Evolutionary conservation across 2,113 vertebrate genomes (phyloP).

Genomic region (Misgurnus anguillicaudatus): DNA sequence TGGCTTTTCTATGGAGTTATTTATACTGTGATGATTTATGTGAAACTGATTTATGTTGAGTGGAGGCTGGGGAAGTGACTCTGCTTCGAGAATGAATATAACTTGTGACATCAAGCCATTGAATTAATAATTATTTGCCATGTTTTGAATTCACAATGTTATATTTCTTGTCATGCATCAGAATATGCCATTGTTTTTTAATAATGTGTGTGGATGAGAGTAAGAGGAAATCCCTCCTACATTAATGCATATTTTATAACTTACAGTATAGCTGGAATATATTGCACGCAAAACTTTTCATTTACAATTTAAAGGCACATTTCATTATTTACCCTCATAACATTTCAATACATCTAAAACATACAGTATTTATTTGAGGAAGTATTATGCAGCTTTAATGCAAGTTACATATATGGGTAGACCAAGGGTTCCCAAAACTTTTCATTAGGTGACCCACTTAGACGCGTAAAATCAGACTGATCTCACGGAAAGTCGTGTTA

Average conservation of each 20-base stretch:
- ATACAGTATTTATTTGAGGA: too few relatives aligned
- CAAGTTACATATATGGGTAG: too few relatives aligned
- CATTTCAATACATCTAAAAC: too few relatives aligned
- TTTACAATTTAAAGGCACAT: not conserved
- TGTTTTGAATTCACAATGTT: slow-evolving; percentile 8
- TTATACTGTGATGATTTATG: slow-evolving; percentile 19
- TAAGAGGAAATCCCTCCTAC: not conserved
- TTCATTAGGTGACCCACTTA: too few relatives aligned
- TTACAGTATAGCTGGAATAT: not conserved
- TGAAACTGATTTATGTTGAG: slow-evolving; percentile 34
- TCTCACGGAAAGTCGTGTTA: too few relatives aligned
- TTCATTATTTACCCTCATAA: too few relatives aligned
- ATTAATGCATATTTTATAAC: not conserved
- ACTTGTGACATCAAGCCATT: slow-evolving; percentile 15
- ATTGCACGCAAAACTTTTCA: not conserved
- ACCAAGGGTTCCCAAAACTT: too few relatives aligned
- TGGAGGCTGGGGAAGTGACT: slow-evolving; percentile 10
- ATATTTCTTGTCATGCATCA: slow-evolving; percentile 13
- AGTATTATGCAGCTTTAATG: too few relatives aligned
- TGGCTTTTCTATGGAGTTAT: slow-evolving; percentile 27
- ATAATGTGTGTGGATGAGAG: not conserved
- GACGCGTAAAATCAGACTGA: too few relatives aligned
- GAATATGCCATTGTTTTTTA: not conserved
- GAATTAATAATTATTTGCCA: slow-evolving; percentile 20
- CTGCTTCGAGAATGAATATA: slow-evolving; percentile 4